Evolutionary conservation across 2,113 vertebrate genomes (phyloP), one percentile per base, ranked within the genome.

Genomic region (Barbus barbus): DNA sequence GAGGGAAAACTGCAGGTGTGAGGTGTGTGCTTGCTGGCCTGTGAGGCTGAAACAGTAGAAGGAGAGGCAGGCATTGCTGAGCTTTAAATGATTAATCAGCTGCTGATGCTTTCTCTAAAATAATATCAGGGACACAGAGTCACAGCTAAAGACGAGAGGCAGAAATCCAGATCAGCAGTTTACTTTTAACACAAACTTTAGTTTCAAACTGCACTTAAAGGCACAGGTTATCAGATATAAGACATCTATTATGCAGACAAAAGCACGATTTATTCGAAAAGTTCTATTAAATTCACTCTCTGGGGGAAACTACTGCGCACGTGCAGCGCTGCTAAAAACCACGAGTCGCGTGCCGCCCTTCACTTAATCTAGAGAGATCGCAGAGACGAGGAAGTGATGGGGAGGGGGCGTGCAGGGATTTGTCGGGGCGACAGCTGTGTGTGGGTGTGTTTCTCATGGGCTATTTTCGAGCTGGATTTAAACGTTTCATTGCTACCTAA

Each of bases 71-170:
- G 91, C 91, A 90, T 93, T 91, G 90, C 90, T 91, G 91, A 91
- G 85, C 83, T 91, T 91, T 94, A 94, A 95, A 95, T 95, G 93
- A 94, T 95, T 92, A 89, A 94, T 94, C 91, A 92, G 92, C 89
- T 89, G 88, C 92, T 91, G 91, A 91, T 92, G 90, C 69, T 84
- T 56, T 84, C 53, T 81, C 73, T 72, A 85, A 67, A 82, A 82
- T 48, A 83, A 82, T 61, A 81, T 83, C 33, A 36, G 48, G 44
- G 33, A 85, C 31, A 67, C 41, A 63, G 48, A 53, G 41, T 71
- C 41, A 63, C 33, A 58, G 38, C 51, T 53, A 60, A n/a, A 78
- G 28, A 6, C 3, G 9, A 53, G 46, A 51, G 73, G 31, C 26
- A 53, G 26, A 20, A 53, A 76, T 53, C 46, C 31, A 24, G 13